These are phyloP conservation scores for Rhipidura dahli DNA, from an alignment of 2,113 vertebrate genomes.

Conservation along the genomic window DNA sequence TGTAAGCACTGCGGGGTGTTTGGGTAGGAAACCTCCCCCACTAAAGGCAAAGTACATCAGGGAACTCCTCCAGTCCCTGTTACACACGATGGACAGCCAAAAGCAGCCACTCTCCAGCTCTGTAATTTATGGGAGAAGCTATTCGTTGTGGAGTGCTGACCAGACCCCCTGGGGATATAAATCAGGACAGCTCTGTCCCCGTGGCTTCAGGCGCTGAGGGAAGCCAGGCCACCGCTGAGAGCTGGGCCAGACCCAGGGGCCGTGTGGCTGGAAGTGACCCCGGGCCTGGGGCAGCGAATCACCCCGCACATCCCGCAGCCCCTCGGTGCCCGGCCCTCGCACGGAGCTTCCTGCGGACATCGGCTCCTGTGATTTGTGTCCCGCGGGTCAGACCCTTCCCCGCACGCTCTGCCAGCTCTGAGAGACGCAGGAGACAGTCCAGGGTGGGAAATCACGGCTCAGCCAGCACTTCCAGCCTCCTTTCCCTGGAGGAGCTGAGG, in stretches of 20 bases:
- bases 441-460: rapidly evolving
- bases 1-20: rapidly evolving
- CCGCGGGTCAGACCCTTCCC: rapidly evolving
- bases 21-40: rapidly evolving
- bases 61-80: not conserved
- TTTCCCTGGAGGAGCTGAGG: rapidly evolving
- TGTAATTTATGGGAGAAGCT: not conserved
- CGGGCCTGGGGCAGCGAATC: rapidly evolving
- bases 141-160: not conserved
- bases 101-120: rapidly evolving
- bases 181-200: not conserved
- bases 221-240: not conserved
- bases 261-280: not conserved
- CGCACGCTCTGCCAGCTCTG: rapidly evolving
- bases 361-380: rapidly evolving
- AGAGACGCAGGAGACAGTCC: rapidly evolving
- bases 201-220: rapidly evolving
- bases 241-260: rapidly evolving
- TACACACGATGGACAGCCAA: rapidly evolving
- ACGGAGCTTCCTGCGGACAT: rapidly evolving
- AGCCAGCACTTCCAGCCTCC: rapidly evolving
- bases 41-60: not conserved
- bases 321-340: rapidly evolving
- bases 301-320: rapidly evolving
- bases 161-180: not conserved